phyloP scores from a whole-genome alignment of 2,113 vertebrate species.

The Stegastes partitus region DNA sequence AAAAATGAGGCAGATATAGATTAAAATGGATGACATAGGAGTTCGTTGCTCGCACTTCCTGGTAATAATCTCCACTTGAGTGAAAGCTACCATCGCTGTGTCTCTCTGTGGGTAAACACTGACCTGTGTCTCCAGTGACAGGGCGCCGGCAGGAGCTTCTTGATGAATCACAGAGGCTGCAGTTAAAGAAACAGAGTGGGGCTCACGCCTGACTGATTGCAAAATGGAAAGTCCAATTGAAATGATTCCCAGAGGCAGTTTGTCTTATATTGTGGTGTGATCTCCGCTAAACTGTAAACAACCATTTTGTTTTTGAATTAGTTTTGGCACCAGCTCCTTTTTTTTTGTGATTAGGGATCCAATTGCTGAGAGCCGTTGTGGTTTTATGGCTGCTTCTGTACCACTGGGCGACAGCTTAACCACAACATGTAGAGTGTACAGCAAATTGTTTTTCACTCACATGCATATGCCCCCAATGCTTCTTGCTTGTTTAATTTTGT shows the following conservation, averaged over 20 bases:
- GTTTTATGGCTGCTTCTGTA: slow-evolving; percentile 15
- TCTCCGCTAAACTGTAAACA: slow-evolving; percentile 54
- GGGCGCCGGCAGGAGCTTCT: slow-evolving; percentile 9
- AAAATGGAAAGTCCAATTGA: slow-evolving; percentile 55
- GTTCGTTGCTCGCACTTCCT: slow-evolving; percentile 2
- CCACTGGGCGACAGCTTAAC: slow-evolving; percentile 35
- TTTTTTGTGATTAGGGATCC: slow-evolving; percentile 43
- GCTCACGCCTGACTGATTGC: slow-evolving; percentile 35
- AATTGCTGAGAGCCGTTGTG: slow-evolving; percentile 6
- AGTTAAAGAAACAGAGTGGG: slow-evolving; percentile 37
- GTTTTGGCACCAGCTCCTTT: slow-evolving; percentile 39
- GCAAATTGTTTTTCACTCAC: too few species aligned
- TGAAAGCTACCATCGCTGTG: slow-evolving; percentile 3
- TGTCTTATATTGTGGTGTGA: slow-evolving; percentile 31
- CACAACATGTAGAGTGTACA: slow-evolving; percentile 13
- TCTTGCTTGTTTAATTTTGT: too few species aligned
- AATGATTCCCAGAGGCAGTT: slow-evolving; percentile 58
- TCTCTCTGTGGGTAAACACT: slow-evolving; percentile 42
- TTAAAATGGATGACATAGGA: slow-evolving; percentile 9
- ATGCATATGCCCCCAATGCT: too few species aligned
- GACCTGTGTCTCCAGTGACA: slow-evolving; percentile 43
- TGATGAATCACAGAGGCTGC: slow-evolving; percentile 44
- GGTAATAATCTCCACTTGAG: slow-evolving; percentile 26
- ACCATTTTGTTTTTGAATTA: slow-evolving; percentile 47
- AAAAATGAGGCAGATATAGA: slow-evolving; percentile 9